Base-by-base conservation (phyloP, 2,888 invertebrate species). In the Unio pictorum region DNA sequence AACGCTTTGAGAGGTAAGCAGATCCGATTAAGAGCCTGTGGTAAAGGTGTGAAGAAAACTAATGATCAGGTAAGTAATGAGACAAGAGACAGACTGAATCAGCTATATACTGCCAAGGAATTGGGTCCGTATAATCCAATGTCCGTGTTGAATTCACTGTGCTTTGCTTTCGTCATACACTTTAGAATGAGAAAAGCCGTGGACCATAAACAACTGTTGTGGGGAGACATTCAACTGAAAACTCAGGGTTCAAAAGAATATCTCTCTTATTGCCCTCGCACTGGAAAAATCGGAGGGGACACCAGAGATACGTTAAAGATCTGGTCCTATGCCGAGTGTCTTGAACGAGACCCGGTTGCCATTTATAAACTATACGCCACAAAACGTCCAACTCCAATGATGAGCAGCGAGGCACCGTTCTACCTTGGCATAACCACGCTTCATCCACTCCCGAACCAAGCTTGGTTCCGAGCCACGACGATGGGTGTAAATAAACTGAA, bases 401-500 rank as follows among this genome's bases (percentile, higher is more conserved):
- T 83, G 68, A 74, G 81, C 55, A 81, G 79, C 5, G 81, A 83
- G 55, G 79, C 83, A 26, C 86, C 86, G 28, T 85, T 86, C 67
- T 86, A 86, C 72, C 70, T 86, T 0, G 86, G 86, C 28, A 76
- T 85, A 1, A 82, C 82, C 15, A 76, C 80, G 3, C 67, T 80
- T 23, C 79, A 81, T 60, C 80, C 82, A 17, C 70, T 79, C n/a
- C 76, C 78, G 4, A 76, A 80, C 28, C 84, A 84, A 58, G 72
- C 78, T 20, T 86, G 86, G 86, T 86, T 84, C 66, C 77, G 83
- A 56, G 78, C 84, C 18, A 76, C 81, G 30, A 81, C 85, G 15
- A 84, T 86, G 83, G 86, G 86, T 7, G 84, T 86, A 54, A 86
- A 86, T 66, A 86, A 84, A 67, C 78, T 86, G 2, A 85, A 84